Evolutionary conservation across 2,797 vertebrate species (phyloP).

Genomic region (Sternotherus odoratus): DNA sequence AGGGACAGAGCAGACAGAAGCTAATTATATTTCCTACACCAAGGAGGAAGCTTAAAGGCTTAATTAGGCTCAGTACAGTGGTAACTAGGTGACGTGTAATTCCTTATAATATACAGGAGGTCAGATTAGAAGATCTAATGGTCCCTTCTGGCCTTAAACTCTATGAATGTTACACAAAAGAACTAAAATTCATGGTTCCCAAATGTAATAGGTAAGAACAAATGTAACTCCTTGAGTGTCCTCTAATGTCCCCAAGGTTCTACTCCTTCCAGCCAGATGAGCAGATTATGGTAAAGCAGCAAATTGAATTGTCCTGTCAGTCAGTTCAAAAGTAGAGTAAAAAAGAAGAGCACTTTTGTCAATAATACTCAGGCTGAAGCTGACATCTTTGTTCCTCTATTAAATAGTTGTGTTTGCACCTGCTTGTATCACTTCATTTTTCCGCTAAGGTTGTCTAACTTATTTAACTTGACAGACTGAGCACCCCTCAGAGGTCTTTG

Average conservation of each 20-base stretch:
- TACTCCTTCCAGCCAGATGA: neutral
- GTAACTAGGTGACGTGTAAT: neutral
- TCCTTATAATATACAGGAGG: neutral
- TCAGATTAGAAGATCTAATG: neutral
- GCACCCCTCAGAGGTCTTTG: slow-evolving; percentile 84
- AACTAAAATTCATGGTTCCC: neutral
- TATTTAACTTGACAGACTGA: slow-evolving; percentile 87
- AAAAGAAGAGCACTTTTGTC: slow-evolving; percentile 15
- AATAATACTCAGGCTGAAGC: neutral
- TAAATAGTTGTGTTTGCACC: slow-evolving; percentile 33
- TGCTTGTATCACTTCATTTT: slow-evolving; percentile 73
- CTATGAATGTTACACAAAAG: neutral
- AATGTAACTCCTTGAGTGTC: neutral
- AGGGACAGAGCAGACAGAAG: neutral
- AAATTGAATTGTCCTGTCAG: neutral
- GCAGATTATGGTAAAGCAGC: neutral
- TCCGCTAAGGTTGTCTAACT: slow-evolving; percentile 82
- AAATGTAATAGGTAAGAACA: neutral
- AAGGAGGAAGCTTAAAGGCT: neutral
- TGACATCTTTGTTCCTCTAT: slow-evolving; percentile 46
- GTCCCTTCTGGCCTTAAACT: neutral
- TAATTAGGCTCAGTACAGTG: rapidly evolving
- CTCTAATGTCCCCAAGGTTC: neutral
- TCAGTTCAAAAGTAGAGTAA: neutral
- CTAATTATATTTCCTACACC: neutral